Evolutionary conservation across 2,888 invertebrate species (phyloP).

Genomic region (Aphodius granarius): DNA sequence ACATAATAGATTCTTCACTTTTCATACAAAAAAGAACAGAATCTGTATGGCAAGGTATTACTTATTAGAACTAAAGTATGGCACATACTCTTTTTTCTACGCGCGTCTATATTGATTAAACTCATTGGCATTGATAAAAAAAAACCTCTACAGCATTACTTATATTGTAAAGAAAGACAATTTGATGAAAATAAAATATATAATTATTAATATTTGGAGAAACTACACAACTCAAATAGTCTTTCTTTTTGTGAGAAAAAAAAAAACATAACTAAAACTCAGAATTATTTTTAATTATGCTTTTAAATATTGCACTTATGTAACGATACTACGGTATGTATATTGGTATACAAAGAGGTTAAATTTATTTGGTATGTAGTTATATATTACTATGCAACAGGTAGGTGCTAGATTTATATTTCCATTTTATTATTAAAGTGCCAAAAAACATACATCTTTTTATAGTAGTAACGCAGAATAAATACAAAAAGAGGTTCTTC

Average conservation of each 20-base stretch:
- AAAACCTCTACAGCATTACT: not conserved
- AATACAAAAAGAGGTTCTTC: not conserved
- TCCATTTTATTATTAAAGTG: not conserved
- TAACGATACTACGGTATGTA: not conserved
- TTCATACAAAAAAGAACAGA: not conserved
- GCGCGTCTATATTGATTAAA: not conserved
- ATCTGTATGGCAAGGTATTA: not conserved
- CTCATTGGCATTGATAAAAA: not conserved
- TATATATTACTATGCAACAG: not conserved
- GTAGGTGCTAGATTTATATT: not conserved
- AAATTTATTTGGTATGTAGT: not conserved
- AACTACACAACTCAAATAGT: not conserved
- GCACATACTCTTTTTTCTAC: not conserved
- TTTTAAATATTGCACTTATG: not conserved
- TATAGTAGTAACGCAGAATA: not conserved
- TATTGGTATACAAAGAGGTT: not conserved
- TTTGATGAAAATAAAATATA: not conserved
- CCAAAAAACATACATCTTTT: not conserved
- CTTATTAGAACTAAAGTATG: not conserved
- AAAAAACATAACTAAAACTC: not conserved
- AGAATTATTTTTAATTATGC: not conserved
- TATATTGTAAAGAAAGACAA: not conserved
- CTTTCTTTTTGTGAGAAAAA: not conserved
- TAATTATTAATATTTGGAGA: not conserved
- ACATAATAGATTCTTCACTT: not conserved